phyloP scores from a whole-genome alignment of 2,797 vertebrate genomes.

The Semotilus atromaculatus region DNA sequence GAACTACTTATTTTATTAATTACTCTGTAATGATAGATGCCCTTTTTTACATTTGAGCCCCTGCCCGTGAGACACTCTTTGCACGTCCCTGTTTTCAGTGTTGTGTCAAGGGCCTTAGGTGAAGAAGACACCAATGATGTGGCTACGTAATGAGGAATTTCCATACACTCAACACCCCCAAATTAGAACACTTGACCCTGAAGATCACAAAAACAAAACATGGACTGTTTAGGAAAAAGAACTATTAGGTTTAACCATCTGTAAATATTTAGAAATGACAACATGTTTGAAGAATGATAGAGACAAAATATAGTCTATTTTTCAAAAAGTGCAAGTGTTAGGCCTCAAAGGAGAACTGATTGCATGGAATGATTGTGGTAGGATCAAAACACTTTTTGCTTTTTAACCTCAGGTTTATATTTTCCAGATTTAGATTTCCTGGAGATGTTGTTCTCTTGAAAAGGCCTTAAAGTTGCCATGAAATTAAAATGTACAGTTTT shows the following conservation, averaged over 20 bases:
- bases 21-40: no score
- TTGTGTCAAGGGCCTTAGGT: not conserved
- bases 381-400: no score
- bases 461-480: no score
- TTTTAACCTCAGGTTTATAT: no score
- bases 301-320: not conserved
- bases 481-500: no score
- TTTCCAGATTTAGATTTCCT: no score
- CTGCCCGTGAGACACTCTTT: no score
- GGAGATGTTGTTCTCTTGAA: no score
- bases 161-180: not conserved
- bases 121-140: not conserved
- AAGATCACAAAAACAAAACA: slow-evolving; percentile 13
- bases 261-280: not conserved
- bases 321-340: not conserved
- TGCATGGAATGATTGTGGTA: no score
- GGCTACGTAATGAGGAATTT: not conserved
- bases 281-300: not conserved
- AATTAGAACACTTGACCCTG: not conserved
- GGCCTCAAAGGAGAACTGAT: not conserved
- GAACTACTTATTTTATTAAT: no score
- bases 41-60: no score
- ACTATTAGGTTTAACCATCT: not conserved
- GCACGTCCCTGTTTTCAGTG: not conserved
- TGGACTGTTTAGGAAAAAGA: not conserved